Percentiles rank a stretch among this genome's conserved stretches.
Conservation (phyloP, 2,113 vertebrate species). For the Drymodes brunneopygia region DNA sequence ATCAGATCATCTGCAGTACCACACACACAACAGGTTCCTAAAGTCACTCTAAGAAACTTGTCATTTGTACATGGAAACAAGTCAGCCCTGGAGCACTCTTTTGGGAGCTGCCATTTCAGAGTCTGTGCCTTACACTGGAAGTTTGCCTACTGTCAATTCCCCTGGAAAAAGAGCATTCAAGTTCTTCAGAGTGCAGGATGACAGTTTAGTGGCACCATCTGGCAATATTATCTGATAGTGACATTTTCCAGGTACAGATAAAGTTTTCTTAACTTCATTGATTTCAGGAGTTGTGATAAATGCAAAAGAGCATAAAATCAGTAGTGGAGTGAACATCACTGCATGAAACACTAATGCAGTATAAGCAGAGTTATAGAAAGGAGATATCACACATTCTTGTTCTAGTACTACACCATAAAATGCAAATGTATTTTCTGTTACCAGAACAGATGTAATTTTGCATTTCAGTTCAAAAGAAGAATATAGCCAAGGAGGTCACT, state of each 20-base stretch:
- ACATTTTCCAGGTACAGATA: slow-evolving; percentile 3
- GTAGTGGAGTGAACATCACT: neutral
- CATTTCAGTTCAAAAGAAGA: neutral
- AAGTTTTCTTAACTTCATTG: neutral
- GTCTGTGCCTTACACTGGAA: neutral
- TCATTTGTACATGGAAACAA: neutral
- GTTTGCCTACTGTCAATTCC: neutral
- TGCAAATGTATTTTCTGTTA: neutral
- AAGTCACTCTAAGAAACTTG: neutral
- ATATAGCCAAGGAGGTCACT: neutral
- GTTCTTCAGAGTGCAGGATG: neutral
- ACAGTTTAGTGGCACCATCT: neutral
- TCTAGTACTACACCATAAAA: neutral
- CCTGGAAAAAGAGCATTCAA: neutral
- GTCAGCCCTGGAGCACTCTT: neutral
- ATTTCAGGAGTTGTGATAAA: neutral
- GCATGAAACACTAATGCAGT: neutral
- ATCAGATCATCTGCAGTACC: neutral
- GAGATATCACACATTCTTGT: neutral
- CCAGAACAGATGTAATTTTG: neutral
- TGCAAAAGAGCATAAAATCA: neutral
- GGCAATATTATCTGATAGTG: neutral
- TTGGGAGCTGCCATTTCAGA: slow-evolving; percentile 9
- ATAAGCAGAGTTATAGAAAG: neutral
- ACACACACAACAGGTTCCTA: neutral